Evolutionary conservation across 1,140 invertebrate species (phyloP), one percentile per base, ranked within the genome.

Genomic region (Zaprionus kolodkinae): DNA sequence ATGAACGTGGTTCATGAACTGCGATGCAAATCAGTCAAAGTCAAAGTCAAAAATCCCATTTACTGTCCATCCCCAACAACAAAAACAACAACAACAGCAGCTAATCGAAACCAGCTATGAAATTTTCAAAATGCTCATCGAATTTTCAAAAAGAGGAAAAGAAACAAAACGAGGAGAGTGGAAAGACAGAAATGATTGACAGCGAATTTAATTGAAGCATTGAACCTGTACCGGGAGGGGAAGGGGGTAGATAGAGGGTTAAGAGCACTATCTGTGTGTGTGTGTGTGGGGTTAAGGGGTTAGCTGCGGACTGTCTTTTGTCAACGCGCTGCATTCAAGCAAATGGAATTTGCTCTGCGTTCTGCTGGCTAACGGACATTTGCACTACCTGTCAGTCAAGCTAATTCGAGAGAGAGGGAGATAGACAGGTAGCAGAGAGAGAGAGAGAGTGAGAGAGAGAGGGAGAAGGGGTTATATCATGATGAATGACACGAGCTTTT

Each of bases 201-300:
- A 88, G 80, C 56, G 52, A 72, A 72, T 80, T 87, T 84, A 87
- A 88, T 87, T 87, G 84, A 87, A 88, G 80, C 80, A 74, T 75
- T 86, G 81, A 84, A 78, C 70, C 71, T 78, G 66, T 33, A 43
- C 59, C 45, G 64, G 38, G 36, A 13, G 50, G 13, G 11, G 1
- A n/a, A 12, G 30, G 50, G 13, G 11, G 1, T n/a, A 12, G 30
- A 60, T 35, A 59, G 10, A 27, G 45, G 5, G 38, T 7, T 40
- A 33, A 45, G 35, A 55, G 21, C 21, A 1, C 21, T 21, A 1
- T 30, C 27, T 30, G 52, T 5, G 38, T 7, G 36, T 38, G 36
- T 3, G 48, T 27, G 50, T 36, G 27, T 6, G 17, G 40, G 35
- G 52, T 21, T 52, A 17, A 38, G 33, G 40, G 52, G 60, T 68